Base-by-base conservation (phyloP, 2,888 invertebrate genomes). In the Litoditis marina region DNA sequence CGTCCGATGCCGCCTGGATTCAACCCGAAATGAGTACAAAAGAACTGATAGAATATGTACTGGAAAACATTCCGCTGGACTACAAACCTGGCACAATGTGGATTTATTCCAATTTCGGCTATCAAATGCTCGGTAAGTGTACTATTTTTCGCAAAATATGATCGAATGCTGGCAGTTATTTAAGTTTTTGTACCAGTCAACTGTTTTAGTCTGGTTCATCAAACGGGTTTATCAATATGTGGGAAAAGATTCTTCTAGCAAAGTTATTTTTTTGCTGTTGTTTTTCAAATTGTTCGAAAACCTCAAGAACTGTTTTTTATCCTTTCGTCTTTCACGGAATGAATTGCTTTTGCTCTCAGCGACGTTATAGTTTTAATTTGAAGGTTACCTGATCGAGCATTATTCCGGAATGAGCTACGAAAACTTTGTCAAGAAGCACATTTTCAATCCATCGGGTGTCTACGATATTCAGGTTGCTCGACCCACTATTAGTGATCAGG, bases 21-120 rank as follows among this genome's bases (percentile, higher is more conserved):
- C 76, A 78, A 63, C 81, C 81, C 8, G 68, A 77, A 32, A 65
- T 76, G 60, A 63, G 57, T 16, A 76, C 77, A 2, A 66, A 70
- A 31, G 71, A 76, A 27, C 60, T 81, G 25, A 75, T 81, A 7
- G 66, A 69, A 51, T 65, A 69, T 51, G 73, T 73, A 11, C 44
- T 75, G 1, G 70, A 75, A 50, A 73, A 71, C 61, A 69, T 75
- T 13, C 78, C 74, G 16, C 60, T 78, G 42, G 73, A 71, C 3
- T 74, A 68, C 44, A 60, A 63, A 34, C 78, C 78, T 8, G 78
- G 78, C 22, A 73, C 70, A 8, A 76, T 71, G 53, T 80, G 81
- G 80, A 78, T 81, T 51, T 81, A 81, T 58, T 82, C 81, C 0
- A 81, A 81, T 57, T 81, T 81, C 50, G 81, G 81, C 8, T 81